Evolutionary conservation across 1,140 invertebrate genomes (phyloP).

Genomic region (Microplitis demolitor): DNA sequence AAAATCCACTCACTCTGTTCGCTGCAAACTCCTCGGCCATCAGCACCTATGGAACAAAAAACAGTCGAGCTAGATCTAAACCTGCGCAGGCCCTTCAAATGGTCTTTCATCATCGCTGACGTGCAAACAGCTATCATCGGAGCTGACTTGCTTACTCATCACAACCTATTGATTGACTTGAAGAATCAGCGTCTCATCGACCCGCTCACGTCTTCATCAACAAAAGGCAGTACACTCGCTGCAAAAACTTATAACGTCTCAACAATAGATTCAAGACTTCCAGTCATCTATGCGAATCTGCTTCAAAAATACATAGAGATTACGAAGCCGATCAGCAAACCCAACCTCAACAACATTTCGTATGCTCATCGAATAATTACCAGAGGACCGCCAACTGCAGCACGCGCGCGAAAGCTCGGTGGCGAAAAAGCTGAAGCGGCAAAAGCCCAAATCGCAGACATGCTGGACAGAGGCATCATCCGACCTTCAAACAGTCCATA

Average conservation of each 20-base stretch:
- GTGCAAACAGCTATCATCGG: constrained; percentile 28
- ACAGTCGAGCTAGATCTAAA: constrained; percentile 16
- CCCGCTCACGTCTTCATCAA: background rate
- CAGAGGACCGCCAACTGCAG: constrained; percentile 33
- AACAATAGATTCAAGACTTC: background rate
- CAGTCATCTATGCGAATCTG: background rate
- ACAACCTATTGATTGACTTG: constrained; percentile 28
- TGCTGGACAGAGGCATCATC: constrained; percentile 37
- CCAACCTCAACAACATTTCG: background rate
- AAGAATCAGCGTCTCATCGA: constrained; percentile 23
- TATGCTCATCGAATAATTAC: constrained; percentile 13
- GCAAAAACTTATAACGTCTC: constrained; percentile 3
- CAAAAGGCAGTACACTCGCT: background rate
- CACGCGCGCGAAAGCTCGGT: constrained; percentile 32
- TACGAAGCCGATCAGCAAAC: background rate
- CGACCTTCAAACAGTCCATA: constrained; percentile 44
- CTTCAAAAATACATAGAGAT: background rate
- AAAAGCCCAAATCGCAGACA: constrained; percentile 33
- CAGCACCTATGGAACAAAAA: constrained; percentile 11
- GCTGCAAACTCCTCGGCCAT: constrained; percentile 23
- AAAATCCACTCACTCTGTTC: background rate
- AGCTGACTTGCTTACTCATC: constrained; percentile 29
- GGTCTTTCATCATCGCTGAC: constrained; percentile 32
- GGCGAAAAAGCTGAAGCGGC: constrained; percentile 29
- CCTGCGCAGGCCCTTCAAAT: constrained; percentile 16